A percentile compares a stretch with the other conserved stretches of the same genome.
These are phyloP conservation scores for Casuarius casuarius DNA, from an alignment of 2,113 vertebrate genomes.

Conservation along the genomic window DNA sequence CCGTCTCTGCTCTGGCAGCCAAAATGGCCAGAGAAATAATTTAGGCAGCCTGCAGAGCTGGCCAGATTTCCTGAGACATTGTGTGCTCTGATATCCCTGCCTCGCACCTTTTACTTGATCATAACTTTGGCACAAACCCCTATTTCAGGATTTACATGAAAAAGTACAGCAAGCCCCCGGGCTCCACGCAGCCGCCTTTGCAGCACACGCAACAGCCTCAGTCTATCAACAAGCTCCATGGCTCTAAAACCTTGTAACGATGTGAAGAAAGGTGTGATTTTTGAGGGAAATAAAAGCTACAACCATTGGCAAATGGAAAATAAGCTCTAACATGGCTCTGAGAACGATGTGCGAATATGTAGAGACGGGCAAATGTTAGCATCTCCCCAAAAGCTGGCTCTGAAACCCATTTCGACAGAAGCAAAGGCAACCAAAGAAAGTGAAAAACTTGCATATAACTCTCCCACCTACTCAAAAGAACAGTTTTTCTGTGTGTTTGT, in stretches of 20 bases:
- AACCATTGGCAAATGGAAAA: not conserved
- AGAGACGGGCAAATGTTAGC: not conserved
- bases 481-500: not conserved
- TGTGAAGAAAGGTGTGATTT: not conserved
- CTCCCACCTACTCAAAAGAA: not conserved
- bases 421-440: not conserved
- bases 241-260: not conserved
- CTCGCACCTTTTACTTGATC: not conserved
- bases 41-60: not conserved
- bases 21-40: not conserved
- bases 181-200: not conserved
- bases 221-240: not conserved
- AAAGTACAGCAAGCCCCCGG: not conserved
- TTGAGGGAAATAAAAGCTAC: not conserved
- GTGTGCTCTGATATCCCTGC: not conserved
- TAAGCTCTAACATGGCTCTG: not conserved
- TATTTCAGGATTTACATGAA: not conserved
- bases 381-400: not conserved
- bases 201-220: accelerated
- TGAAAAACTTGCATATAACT: too few relatives aligned
- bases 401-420: not conserved
- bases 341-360: not conserved
- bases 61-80: not conserved
- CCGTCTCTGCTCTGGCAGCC: not conserved
- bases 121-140: not conserved